Base-by-base conservation (phyloP, 1,140 invertebrate genomes). In the Drosophila tristis region DNA sequence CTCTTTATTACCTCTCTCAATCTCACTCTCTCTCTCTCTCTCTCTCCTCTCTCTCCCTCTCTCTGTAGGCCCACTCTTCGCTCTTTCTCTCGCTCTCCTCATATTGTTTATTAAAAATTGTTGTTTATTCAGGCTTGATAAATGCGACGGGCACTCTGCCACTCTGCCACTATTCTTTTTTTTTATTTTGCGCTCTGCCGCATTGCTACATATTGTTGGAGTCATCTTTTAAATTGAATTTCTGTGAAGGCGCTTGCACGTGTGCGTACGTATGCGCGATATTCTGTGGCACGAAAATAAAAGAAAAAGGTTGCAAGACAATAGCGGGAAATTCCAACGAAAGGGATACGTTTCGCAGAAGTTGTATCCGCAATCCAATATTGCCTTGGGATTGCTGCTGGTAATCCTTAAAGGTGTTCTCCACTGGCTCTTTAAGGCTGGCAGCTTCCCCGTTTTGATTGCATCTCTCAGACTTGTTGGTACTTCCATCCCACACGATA, bases 81-180 rank as follows among this genome's bases (percentile, higher is more conserved):
- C 29, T 26, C 50, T 39, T 26, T 48, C 31, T 43, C 11, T 53
- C 23, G 0, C 26, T 29, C 26, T 29, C 13, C 45, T 48, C 35
- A 74, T 58, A 39, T 51, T 63, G 48, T 64, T 75, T 75, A 75
- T 75, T 58, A 73, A 53, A 58, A 66, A 70, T 75, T 49, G 25
- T 55, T 35, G 54, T 51, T 58, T 55, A 59, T 55, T 66, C 44
- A 58, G 66, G 15, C 43, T 39, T 35, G 47, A 51, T 54, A 60
- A 43, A 64, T 54, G 48, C 7, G 26, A 35, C 63, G 16, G 51
- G 25, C 45, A 54, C 16, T 43, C 47, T 15, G 67, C 42, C 44
- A 44, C 31, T 13, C 29, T 23, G 9, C 15, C 25, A 11, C 39
- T 16, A 16, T 16, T 35, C 29, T 29, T 29, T 7, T 35, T 35